These are phyloP conservation scores for Bactericera cockerelli DNA, from an alignment of 1,140 invertebrate species.

Conservation along the genomic window DNA sequence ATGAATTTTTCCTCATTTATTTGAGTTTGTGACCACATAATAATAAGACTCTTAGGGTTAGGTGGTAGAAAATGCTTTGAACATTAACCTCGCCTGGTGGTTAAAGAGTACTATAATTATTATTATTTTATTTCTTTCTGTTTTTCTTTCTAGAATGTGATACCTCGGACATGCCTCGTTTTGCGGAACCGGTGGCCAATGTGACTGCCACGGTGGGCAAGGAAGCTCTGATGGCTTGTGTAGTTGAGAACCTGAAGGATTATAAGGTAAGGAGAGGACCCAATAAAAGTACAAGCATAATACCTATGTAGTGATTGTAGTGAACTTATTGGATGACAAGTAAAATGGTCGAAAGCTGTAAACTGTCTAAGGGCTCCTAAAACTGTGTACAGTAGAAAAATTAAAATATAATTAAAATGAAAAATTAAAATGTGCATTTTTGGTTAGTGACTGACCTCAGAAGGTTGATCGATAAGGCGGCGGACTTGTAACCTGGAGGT, in stretches of 20 bases:
- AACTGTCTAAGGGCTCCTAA: neutral
- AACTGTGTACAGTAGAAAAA: neutral
- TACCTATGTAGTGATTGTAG: neutral
- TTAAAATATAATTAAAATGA: neutral
- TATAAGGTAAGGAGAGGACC: slow-evolving; percentile 53
- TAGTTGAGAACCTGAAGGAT: slow-evolving; percentile 75
- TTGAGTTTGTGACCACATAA: too few relatives aligned
- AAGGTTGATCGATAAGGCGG: too few relatives aligned
- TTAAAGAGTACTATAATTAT: neutral
- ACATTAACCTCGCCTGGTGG: too few relatives aligned
- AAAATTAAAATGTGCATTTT: too few relatives aligned
- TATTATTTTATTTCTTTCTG: neutral
- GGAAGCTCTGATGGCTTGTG: slow-evolving; percentile 80
- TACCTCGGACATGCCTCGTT: slow-evolving; percentile 37
- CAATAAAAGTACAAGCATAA: too few relatives aligned
- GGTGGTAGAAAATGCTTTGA: too few relatives aligned
- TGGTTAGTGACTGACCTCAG: too few relatives aligned
- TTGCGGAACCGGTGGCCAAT: slow-evolving; percentile 81
- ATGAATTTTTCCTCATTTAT: too few relatives aligned
- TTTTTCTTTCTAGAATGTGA: neutral
- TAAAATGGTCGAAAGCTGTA: neutral
- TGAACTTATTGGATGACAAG: neutral
- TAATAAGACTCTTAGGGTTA: too few relatives aligned
- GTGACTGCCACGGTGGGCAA: slow-evolving; percentile 80
- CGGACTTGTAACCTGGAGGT: too few relatives aligned